Base-by-base conservation (phyloP, 2,113 vertebrate species). In the Oryzias celebensis region DNA sequence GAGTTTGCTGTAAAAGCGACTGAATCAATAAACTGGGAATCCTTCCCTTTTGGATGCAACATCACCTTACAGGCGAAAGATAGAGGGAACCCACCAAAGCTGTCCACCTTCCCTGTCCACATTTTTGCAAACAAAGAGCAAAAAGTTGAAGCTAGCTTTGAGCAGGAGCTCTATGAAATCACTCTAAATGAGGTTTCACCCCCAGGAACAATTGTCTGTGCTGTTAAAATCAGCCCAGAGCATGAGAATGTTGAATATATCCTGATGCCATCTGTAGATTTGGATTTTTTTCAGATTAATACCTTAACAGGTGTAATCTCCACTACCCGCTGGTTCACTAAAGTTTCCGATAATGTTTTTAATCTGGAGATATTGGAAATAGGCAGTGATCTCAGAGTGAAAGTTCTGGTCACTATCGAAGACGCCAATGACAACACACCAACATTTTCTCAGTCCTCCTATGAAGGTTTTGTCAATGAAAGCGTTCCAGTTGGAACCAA, bases 391-490 rank as follows among this genome's bases (percentile, higher is more conserved):
- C 85, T 94, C 20, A 93, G 91, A 87, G 92, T 92, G 52, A 91
- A 81, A 0, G 93, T 99, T 45, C 89, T 73, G 3, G 66, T 99
- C 16, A 83, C 88, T 36, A 88, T 97, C 22, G 92, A 95, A 46
- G 97, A 99, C 59, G 94, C 95, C 15, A 99, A 99, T 0, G 94
- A 99, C 81, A 94, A 99, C 71, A 94, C 91, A 4, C 97, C 97
- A 0, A 92, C 94, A 46, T 98, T 99, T 67, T 87, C 92, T 36
- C 94, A 94, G 72, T 57, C 75, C 0, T 89, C 86, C 0, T 99
- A 99, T 52, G 95, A 95, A 53, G 87, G 92, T 2, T 95, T 94
- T 2, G 83, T 99, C 75, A 99, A 98, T 26, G 97, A 99, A 87
- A 98, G 95, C 6, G 83, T 96, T 7, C 88, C 93, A 0, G 78